Evolutionary conservation across 2,888 invertebrate genomes (phyloP).

Genomic region (Mythimna vitellina): DNA sequence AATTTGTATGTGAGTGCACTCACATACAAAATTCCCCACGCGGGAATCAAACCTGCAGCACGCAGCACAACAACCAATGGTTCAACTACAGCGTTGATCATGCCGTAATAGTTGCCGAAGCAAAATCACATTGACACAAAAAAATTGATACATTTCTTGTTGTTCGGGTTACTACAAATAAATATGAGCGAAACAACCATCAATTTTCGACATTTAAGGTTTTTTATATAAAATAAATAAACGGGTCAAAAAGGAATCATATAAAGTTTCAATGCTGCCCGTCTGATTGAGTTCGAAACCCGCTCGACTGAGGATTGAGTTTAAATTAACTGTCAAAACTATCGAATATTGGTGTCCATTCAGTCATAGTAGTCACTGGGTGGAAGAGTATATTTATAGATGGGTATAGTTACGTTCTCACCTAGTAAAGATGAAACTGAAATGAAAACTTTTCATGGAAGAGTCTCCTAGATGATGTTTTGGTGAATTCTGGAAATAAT

Average conservation of each 20-base stretch:
- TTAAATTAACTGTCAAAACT: constrained; percentile 58
- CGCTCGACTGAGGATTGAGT: constrained; percentile 35
- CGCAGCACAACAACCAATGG: no score
- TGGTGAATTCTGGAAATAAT: neutral
- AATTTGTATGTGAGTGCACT: no score
- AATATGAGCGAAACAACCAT: neutral
- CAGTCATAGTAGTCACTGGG: constrained; percentile 12
- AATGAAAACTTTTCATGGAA: neutral
- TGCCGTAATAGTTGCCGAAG: no score
- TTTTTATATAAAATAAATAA: neutral
- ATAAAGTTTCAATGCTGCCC: constrained; percentile 13
- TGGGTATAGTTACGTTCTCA: neutral
- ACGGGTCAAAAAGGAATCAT: constrained; percentile 13
- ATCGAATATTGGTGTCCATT: constrained; percentile 45
- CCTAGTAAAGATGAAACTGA: neutral
- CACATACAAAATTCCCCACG: no score
- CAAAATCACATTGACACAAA: no score
- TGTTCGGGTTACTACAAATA: neutral
- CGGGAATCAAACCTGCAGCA: no score
- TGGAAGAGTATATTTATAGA: neutral
- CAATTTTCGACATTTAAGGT: neutral
- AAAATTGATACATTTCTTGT: no score
- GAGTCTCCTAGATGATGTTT: neutral
- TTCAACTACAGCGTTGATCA: no score
- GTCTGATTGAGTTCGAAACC: constrained; percentile 44